Conservation (phyloP, 2,888 invertebrate genomes). For the Stenolophus ochropezus region DNA sequence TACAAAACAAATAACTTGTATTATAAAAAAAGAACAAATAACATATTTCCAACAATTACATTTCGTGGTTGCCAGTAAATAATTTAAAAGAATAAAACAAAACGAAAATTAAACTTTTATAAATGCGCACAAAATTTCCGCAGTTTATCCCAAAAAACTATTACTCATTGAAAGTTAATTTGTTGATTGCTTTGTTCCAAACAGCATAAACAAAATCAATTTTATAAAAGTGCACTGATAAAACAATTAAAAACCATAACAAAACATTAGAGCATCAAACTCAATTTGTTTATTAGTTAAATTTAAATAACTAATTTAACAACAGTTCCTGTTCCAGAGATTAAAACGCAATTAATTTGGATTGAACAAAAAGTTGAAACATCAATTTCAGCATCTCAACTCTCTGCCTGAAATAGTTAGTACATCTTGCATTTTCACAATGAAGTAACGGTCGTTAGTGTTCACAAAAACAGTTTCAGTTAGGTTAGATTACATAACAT, state of each 20-base stretch:
- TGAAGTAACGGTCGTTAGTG: slow-evolving; percentile 3
- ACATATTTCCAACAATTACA: neutral
- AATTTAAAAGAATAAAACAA: neutral
- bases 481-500: slow-evolving; percentile 20
- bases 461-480: neutral
- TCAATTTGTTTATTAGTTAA: slow-evolving; percentile 16
- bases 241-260: neutral
- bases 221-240: neutral
- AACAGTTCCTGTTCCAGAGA: slow-evolving; percentile 9
- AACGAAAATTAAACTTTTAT: neutral
- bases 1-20: neutral
- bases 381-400: slow-evolving; percentile 16
- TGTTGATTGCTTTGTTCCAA: neutral
- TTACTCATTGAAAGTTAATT: neutral
- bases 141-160: neutral
- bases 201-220: neutral
- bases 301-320: slow-evolving; percentile 5
- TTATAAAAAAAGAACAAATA: neutral
- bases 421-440: slow-evolving; percentile 34
- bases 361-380: neutral
- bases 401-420: slow-evolving; percentile 26
- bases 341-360: slow-evolving; percentile 22
- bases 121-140: neutral
- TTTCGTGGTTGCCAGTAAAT: neutral
- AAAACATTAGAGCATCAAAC: neutral